Evolutionary conservation across 2,797 vertebrate genomes (phyloP), one percentile per base, ranked within the genome.

Genomic region (Eulemur mongoz): DNA sequence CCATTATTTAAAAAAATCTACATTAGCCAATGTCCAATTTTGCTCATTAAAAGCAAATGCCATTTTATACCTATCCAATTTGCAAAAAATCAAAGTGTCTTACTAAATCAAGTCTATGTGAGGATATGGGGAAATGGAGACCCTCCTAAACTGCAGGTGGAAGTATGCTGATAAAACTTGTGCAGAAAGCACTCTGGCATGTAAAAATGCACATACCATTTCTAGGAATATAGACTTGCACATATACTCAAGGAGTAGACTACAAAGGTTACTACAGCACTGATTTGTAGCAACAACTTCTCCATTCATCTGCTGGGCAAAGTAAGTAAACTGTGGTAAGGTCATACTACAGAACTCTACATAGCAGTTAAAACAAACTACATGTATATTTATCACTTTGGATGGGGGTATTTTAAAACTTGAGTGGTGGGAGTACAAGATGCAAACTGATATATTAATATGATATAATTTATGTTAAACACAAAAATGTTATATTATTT

Each of bases 31-130:
- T 40, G 67, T 70, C 82, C 8, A 4, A 45, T 89, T 96, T 91
- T 96, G 23, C 81, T 63, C 48, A 52, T 78, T 94, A 93, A 96
- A 93, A 86, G 43, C 59, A 78, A 87, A 50, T 50, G 25, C 12
- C 65, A 61, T 45, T 94, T 94, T 40, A 83, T 38, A 65, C 2
- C 50, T 78, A 79, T 25, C 38, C 25, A 61, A 90, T n/a, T 63
- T 73, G 65, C 45, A 72, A 94, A 83, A 83, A 88, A 69, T 43
- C 72, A n/a, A 80, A 91, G 30, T 40, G 50, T 63, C 22, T 96
- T 73, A 52, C 14, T 72, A 45, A 93, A 54, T 27, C 63, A 35
- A n/a, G 61, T 48, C 38, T 43, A 61, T n/a, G 54, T 32, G 72
- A 88, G 38, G 45, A 54, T 38, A 69, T 20, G 35, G 40, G 75